These are phyloP conservation scores for Rhineura floridana DNA, from an alignment of 2,113 vertebrate species.

Conservation along the genomic window DNA sequence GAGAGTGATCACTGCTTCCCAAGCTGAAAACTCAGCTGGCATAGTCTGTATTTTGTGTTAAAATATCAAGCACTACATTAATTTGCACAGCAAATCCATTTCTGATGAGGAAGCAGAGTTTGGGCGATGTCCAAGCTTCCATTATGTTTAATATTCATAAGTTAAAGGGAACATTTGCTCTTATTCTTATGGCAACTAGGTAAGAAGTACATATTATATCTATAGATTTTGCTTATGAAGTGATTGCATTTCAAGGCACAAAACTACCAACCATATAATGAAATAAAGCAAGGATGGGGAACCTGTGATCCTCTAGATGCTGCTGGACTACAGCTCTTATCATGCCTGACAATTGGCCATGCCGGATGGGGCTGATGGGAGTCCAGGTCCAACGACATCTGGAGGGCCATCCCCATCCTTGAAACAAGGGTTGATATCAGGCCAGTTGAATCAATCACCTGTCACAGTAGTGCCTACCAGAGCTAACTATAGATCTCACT, in stretches of 20 bases:
- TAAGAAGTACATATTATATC: not conserved
- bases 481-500: not conserved
- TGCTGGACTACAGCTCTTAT: too few species aligned
- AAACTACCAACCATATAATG: not conserved
- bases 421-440: not conserved
- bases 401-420: too few species aligned
- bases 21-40: conserved; percentile 15
- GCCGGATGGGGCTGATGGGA: too few species aligned
- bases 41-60: conserved; percentile 34
- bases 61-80: conserved; percentile 47
- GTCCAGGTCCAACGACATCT: too few species aligned
- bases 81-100: conserved; percentile 49
- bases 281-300: too few species aligned
- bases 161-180: conserved; percentile 37
- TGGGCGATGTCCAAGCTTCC: conserved; percentile 45
- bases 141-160: conserved; percentile 25
- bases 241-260: not conserved
- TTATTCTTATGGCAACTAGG: not conserved
- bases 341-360: too few species aligned
- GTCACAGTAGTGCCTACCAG: not conserved
- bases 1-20: conserved; percentile 13
- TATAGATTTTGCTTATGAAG: not conserved
- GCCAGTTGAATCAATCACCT: not conserved
- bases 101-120: conserved; percentile 42
- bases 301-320: too few species aligned